Base-by-base conservation (phyloP, 2,797 vertebrate species). In the Poecilia gillii region DNA sequence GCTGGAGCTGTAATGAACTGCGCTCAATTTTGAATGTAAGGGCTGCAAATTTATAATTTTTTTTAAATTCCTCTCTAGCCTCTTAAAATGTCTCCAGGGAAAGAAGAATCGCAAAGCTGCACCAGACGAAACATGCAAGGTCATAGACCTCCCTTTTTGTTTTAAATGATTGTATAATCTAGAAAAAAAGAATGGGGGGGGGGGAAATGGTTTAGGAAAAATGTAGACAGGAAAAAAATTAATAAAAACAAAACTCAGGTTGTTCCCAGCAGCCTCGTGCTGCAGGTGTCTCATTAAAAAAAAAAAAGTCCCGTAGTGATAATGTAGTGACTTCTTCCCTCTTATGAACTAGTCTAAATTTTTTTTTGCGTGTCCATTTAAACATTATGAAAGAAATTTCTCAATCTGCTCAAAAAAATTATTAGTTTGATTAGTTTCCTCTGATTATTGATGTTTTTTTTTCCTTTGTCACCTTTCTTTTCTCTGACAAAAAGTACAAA, bases 91-190 rank as follows among this genome's bases (percentile, higher is more conserved):
- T 87, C 72, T 33, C 25, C 86, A 80, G 80, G 90, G 84, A 86
- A 88, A 94, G 81, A 90, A 94, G 91, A 95, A 93, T 83, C 18
- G 85, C 81, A 79, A 87, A 92, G 82, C 88, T 94, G 93, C 96
- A 91, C 93, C 94, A 82, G 86, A 83, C 86, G 80, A 89, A 20
- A 49, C 74, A 89, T 96, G 93, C 95, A 96, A 95, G 97, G 97
- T 98, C 96, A 90, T 97, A 97, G 97, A 97, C 97, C 96, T 96
- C 91, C 82, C 92, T 96, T 71, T 70, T 71, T 45, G 43, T 18
- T 71, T 95, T 96, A 96, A 95, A 88, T 97, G 97, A 98, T 97
- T 97, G 97, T 97, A 97, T 97, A 96, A 94, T 92, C 93, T 90
- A 95, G 18, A 47, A 2, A 20, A 57, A 62, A 62, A 36, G 49